These are phyloP conservation scores for Aulostomus chinensis DNA, from an alignment of 2,797 vertebrate species.

Conservation along the genomic window DNA sequence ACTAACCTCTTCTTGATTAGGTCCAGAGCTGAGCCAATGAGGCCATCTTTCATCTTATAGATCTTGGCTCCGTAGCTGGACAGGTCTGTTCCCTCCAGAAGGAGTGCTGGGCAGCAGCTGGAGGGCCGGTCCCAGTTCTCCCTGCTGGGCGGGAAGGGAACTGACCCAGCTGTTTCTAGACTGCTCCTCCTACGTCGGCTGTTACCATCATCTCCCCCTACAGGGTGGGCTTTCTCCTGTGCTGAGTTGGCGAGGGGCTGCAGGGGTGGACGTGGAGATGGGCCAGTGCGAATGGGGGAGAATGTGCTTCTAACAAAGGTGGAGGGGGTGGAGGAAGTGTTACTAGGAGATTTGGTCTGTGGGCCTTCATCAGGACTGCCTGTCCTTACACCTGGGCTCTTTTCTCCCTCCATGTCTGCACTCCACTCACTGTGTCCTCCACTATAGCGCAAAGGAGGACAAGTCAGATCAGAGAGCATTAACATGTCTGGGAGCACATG, in stretches of 20 bases:
- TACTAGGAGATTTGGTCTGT: too few relatives aligned
- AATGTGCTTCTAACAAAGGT: slow-evolving; percentile 20
- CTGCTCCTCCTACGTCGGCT: slow-evolving; percentile 58
- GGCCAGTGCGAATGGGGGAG: slow-evolving; percentile 85
- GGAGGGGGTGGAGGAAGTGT: background rate
- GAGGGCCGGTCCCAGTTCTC: slow-evolving; percentile 80
- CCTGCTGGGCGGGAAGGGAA: slow-evolving; percentile 70
- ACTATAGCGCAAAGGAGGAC: background rate
- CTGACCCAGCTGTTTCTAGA: slow-evolving; percentile 61
- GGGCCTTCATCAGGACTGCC: slow-evolving; percentile 15
- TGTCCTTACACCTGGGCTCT: slow-evolving; percentile 16
- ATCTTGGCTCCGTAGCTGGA: slow-evolving; percentile 90
- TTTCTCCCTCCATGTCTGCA: too few relatives aligned
- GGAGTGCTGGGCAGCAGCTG: slow-evolving; percentile 88
- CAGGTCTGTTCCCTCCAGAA: slow-evolving; percentile 87
- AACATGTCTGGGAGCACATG: background rate
- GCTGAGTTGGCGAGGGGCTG: slow-evolving; percentile 64
- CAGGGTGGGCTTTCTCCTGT: slow-evolving; percentile 21
- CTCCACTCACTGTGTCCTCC: slow-evolving; percentile 1
- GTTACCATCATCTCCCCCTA: slow-evolving; percentile 13
- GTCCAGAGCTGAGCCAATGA: slow-evolving; percentile 88
- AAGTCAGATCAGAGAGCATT: background rate
- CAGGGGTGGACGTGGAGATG: slow-evolving; percentile 82
- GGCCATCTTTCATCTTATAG: slow-evolving; percentile 90
- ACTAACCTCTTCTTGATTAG: slow-evolving; percentile 93